A percentile compares a stretch with the other conserved stretches of the same genome.
Conservation (phyloP, 2,888 invertebrate species). For the Ophioninae sp. region DNA sequence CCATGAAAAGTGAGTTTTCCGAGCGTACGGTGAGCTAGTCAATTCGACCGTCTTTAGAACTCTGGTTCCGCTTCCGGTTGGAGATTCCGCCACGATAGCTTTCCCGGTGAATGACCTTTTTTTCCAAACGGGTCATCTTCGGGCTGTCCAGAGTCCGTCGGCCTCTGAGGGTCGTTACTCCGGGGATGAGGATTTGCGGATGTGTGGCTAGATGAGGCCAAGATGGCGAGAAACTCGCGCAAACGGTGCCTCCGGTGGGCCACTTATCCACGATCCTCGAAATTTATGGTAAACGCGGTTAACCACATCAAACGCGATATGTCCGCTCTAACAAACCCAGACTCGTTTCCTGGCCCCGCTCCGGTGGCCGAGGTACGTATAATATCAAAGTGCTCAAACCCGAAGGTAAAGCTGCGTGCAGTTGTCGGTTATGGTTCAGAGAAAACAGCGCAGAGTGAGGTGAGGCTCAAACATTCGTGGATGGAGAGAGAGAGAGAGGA, state of each 20-base stretch:
- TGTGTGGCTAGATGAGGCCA: not conserved
- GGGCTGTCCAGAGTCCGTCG: not conserved
- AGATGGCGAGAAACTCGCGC: not conserved
- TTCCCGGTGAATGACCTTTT: not conserved
- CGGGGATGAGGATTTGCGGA: not conserved
- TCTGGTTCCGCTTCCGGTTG: not conserved
- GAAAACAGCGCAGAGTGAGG: conserved; percentile 24
- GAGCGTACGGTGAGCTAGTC: not conserved
- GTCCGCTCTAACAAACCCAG: conserved; percentile 68
- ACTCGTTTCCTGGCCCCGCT: not conserved
- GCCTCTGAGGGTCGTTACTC: not conserved
- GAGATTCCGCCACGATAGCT: not conserved
- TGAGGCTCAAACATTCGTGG: not conserved
- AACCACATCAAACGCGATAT: conserved; percentile 71
- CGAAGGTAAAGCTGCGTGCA: conserved; percentile 44
- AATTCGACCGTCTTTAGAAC: not conserved
- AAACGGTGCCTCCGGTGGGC: conserved; percentile 24
- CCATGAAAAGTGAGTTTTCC: not conserved
- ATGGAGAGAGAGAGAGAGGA: not conserved
- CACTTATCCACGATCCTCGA: conserved; percentile 58
- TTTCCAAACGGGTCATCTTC: not conserved
- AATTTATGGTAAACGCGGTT: conserved; percentile 69
- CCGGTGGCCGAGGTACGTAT: conserved; percentile 30
- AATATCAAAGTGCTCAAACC: conserved; percentile 60
- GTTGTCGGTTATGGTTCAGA: conserved; percentile 16